These are phyloP conservation scores for Pelusios castaneus DNA, from an alignment of 2,113 vertebrate genomes.

Conservation along the genomic window DNA sequence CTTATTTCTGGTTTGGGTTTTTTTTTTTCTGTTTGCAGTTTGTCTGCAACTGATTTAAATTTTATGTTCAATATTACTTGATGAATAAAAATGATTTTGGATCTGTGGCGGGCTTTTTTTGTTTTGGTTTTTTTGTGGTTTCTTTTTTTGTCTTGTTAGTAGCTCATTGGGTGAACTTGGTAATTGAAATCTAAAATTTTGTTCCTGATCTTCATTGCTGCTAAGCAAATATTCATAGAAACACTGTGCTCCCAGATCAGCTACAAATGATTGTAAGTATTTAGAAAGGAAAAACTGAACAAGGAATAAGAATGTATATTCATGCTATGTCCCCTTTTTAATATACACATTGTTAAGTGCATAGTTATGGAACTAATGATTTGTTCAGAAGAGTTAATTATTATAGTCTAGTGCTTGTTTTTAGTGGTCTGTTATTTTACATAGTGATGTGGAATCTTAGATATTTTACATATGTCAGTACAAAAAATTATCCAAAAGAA, in stretches of 20 bases:
- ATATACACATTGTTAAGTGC: background rate
- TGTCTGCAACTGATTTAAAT: constrained; percentile 44
- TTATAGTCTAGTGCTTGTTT: background rate
- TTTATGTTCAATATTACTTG: constrained; percentile 59
- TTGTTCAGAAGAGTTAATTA: background rate
- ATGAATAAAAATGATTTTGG: constrained; percentile 28
- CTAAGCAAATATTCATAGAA: constrained; percentile 20
- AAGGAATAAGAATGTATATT: background rate
- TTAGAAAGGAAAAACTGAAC: background rate
- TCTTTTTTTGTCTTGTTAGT: background rate
- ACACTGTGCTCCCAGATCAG: background rate
- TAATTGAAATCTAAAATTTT: background rate
- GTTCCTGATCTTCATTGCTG: background rate
- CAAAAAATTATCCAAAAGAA: background rate
- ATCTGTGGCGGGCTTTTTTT: background rate
- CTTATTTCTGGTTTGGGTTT: background rate
- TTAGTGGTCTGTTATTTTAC: background rate
- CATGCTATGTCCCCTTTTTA: background rate
- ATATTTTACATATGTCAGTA: background rate
- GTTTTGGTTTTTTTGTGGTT: background rate
- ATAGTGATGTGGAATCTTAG: background rate
- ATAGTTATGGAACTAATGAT: background rate
- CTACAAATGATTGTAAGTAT: background rate
- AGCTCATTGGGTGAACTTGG: background rate
- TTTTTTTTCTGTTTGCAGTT: constrained; percentile 44